A percentile compares a stretch with the other conserved stretches of the same genome.
phyloP scores from a whole-genome alignment of 2,888 invertebrate genomes.

The Diarsia mendica region DNA sequence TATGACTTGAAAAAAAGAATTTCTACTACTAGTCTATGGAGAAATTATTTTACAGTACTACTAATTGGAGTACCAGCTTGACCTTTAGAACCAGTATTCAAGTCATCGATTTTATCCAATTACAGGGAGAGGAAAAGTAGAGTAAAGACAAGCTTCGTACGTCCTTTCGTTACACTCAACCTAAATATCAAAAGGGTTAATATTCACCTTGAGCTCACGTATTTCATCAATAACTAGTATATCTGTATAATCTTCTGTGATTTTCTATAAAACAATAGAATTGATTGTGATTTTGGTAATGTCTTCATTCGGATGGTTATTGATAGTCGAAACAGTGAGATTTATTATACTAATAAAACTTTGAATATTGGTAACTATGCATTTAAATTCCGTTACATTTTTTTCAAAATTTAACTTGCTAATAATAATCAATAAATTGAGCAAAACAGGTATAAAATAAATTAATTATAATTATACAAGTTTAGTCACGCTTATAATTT shows the following conservation, averaged over 20 bases:
- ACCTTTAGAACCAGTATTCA: slow-evolving; percentile 24
- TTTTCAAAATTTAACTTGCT: too few species aligned
- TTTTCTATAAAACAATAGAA: slow-evolving; percentile 41
- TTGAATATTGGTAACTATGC: not conserved
- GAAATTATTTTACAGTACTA: not conserved
- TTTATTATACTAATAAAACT: not conserved
- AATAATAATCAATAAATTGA: not conserved
- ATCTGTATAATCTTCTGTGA: slow-evolving; percentile 17
- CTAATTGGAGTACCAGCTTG: not conserved
- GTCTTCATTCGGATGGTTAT: slow-evolving; percentile 1
- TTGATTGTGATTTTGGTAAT: slow-evolving; percentile 21
- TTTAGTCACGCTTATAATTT: not conserved
- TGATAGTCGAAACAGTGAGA: slow-evolving; percentile 8
- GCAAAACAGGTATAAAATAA: not conserved
- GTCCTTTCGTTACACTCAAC: slow-evolving; percentile 9
- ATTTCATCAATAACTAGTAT: not conserved
- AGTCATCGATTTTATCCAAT: slow-evolving; percentile 33
- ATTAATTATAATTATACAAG: not conserved
- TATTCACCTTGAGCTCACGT: not conserved
- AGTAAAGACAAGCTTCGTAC: not conserved
- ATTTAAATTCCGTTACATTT: not conserved
- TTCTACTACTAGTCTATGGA: not conserved
- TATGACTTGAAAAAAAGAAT: not conserved
- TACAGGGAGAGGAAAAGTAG: slow-evolving; percentile 22
- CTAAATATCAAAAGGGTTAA: slow-evolving; percentile 29